These are phyloP conservation scores for Tragelaphus buxtoni DNA, from an alignment of 2,113 vertebrate species.

Conservation along the genomic window DNA sequence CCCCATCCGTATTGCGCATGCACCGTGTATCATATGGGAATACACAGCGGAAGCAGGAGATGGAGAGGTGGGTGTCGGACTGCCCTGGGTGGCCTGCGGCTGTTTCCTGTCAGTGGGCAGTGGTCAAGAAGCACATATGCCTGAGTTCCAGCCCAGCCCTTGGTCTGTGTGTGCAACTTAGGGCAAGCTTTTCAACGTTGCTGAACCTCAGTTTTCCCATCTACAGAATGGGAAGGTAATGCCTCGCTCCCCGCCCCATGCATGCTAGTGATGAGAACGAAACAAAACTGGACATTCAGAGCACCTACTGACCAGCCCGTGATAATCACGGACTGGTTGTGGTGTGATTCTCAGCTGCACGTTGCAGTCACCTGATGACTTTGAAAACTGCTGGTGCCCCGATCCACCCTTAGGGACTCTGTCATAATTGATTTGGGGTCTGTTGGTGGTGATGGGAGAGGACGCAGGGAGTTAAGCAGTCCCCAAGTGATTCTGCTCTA, in stretches of 20 bases:
- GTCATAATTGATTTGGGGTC: too few species aligned
- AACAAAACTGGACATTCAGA: not conserved
- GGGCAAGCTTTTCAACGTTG: not conserved
- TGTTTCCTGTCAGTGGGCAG: not conserved
- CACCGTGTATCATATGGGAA: not conserved
- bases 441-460: not conserved
- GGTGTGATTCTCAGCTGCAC: not conserved
- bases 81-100: not conserved
- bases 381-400: not conserved
- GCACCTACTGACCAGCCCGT: not conserved
- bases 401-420: not conserved
- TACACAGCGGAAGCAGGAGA: not conserved
- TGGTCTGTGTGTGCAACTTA: not conserved
- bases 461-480: not conserved
- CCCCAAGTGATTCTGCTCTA: not conserved
- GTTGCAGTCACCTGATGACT: not conserved
- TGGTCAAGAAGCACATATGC: not conserved
- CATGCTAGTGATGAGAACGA: not conserved
- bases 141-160: not conserved
- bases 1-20: not conserved
- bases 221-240: not conserved
- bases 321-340: too few species aligned
- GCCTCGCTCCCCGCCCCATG: rapidly evolving
- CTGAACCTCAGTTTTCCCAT: not conserved
- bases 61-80: not conserved